Percentiles rank a stretch among this genome's conserved stretches.
Conservation (phyloP, 2,113 vertebrate species). For the Rattus rattus region DNA sequence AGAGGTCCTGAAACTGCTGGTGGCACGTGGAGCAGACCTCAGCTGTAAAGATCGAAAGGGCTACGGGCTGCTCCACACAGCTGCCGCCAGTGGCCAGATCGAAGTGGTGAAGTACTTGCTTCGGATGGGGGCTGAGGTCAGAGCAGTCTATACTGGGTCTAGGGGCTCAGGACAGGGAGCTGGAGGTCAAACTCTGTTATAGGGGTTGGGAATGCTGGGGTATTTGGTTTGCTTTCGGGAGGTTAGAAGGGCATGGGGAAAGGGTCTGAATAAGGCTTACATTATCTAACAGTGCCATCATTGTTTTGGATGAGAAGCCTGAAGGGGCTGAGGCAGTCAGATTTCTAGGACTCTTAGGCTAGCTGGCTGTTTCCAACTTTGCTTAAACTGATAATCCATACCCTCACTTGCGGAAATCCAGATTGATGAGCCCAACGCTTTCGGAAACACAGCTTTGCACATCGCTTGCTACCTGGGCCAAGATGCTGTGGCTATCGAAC, state of each 20-base stretch:
- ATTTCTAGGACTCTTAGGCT: slow-evolving; percentile 29
- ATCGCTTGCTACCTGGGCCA: slow-evolving; percentile 96
- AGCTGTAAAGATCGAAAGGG: slow-evolving; percentile 94
- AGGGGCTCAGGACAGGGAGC: background rate
- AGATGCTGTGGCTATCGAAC: slow-evolving; percentile 93
- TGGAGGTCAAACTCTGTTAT: background rate
- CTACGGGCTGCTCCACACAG: slow-evolving; percentile 95
- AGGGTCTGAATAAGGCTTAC: background rate
- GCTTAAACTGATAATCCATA: slow-evolving; percentile 25
- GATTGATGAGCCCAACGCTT: slow-evolving; percentile 94
- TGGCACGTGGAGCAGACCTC: slow-evolving; percentile 91
- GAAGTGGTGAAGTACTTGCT: slow-evolving; percentile 94
- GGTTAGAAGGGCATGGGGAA: background rate
- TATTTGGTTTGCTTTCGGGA: background rate
- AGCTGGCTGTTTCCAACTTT: background rate
- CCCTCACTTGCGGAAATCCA: slow-evolving; percentile 73
- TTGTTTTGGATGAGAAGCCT: background rate
- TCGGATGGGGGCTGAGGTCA: slow-evolving; percentile 93
- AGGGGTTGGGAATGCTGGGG: background rate
- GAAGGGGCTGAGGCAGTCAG: background rate
- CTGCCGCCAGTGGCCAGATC: slow-evolving; percentile 93
- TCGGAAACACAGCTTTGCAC: slow-evolving; percentile 97
- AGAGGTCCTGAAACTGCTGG: slow-evolving; percentile 95
- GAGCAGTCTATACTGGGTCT: background rate
- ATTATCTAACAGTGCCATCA: background rate